Evolutionary conservation across 2,888 invertebrate species (phyloP).

Genomic region (Drosophila lutescens): DNA sequence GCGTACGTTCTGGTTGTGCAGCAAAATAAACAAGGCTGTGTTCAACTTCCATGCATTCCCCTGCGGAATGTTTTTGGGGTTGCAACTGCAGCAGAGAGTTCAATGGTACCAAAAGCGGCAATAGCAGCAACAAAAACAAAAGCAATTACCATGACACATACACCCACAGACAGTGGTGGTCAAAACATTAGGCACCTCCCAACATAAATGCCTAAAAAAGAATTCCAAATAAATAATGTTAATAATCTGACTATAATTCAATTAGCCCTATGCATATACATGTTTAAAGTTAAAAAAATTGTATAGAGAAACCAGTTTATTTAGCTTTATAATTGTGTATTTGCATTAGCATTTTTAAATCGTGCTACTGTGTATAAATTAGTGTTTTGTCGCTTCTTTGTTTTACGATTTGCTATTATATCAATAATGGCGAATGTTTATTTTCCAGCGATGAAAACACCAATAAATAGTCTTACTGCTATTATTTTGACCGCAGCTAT

Average conservation of each 20-base stretch:
- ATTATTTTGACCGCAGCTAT: conserved; percentile 3
- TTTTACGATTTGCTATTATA: background rate
- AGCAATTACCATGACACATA: conserved; percentile 66
- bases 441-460: background rate
- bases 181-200: conserved; percentile 1
- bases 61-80: conserved; percentile 54
- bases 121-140: conserved; percentile 55
- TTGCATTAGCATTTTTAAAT: background rate
- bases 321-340: background rate
- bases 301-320: background rate
- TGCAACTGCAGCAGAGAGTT: conserved; percentile 71
- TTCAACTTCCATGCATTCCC: conserved; percentile 65
- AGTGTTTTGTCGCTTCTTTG: background rate
- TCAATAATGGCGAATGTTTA: background rate
- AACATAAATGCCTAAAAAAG: background rate
- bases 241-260: background rate
- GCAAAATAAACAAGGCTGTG: conserved; percentile 47
- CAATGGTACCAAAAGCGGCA: conserved; percentile 66
- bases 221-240: no score
- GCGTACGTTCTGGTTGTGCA: conserved; percentile 36
- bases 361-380: background rate
- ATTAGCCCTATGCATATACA: background rate
- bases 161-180: conserved; percentile 24
- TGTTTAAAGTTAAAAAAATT: background rate
- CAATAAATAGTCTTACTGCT: background rate